These are phyloP conservation scores for Stichopus chloronotus DNA, from an alignment of 35 echinoderm and acorn worm genomes.

Conservation along the genomic window DNA sequence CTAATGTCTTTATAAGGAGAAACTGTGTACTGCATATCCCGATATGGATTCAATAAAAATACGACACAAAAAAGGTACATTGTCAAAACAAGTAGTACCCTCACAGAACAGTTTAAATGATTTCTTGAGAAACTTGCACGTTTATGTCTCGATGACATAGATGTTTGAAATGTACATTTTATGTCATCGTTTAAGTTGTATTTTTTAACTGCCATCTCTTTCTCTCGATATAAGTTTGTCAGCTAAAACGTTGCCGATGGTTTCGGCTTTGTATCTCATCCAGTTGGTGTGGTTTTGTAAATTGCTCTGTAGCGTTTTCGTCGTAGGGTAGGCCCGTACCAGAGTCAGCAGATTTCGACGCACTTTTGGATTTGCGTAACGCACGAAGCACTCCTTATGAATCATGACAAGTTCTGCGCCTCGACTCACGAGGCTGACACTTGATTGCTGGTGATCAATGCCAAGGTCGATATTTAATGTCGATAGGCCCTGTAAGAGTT, in stretches of 20 bases:
- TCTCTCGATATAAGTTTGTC: slow-evolving; percentile 40
- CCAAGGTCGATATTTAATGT: slow-evolving; percentile 74
- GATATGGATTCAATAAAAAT: no score
- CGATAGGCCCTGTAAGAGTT: slow-evolving; percentile 72
- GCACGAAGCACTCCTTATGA: slow-evolving; percentile 87
- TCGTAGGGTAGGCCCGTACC: slow-evolving; percentile 72
- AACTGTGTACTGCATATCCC: no score
- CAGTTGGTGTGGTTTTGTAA: slow-evolving; percentile 84
- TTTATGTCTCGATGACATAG: no score
- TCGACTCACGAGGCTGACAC: slow-evolving; percentile 84
- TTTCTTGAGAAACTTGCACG: no score
- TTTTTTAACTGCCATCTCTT: no score
- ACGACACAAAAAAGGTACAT: no score
- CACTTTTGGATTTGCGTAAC: slow-evolving; percentile 67
- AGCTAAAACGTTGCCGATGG: slow-evolving; percentile 52
- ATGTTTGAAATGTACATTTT: no score
- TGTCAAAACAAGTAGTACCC: no score
- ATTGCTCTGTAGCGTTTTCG: slow-evolving; percentile 73
- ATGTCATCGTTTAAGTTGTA: no score
- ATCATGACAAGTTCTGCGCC: slow-evolving; percentile 92
- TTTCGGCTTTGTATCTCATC: slow-evolving; percentile 86
- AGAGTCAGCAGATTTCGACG: slow-evolving; percentile 66
- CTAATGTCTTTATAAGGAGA: no score
- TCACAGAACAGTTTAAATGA: no score
- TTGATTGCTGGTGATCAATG: slow-evolving; percentile 70